Percentiles rank a stretch among this genome's conserved stretches.
Evolutionary conservation across 2,113 vertebrate species (phyloP).

Genomic region (Haemorhous mexicanus): DNA sequence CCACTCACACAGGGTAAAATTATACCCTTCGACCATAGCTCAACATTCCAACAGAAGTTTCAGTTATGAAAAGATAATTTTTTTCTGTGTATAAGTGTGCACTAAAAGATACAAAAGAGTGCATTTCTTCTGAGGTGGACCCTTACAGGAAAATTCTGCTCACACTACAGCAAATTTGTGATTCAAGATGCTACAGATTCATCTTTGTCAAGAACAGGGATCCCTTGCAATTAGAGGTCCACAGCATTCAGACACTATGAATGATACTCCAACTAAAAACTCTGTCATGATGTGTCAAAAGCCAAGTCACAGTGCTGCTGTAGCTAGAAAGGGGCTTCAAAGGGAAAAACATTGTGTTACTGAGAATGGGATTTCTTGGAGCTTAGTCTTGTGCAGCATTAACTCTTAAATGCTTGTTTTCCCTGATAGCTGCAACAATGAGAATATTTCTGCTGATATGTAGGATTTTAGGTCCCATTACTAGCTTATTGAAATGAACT

Average conservation of each 20-base stretch:
- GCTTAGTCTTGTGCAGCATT: not conserved
- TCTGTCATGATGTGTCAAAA: not conserved
- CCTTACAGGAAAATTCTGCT: not conserved
- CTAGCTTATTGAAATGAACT: not conserved
- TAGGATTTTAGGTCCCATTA: not conserved
- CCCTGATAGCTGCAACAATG: not conserved
- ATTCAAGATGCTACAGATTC: not conserved
- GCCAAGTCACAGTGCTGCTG: no score
- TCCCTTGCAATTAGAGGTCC: not conserved
- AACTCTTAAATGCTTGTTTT: not conserved
- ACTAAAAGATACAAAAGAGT: not conserved
- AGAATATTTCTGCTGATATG: not conserved
- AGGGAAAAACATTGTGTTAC: not conserved
- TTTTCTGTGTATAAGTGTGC: no score
- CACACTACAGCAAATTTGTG: not conserved
- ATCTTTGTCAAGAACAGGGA: accelerated
- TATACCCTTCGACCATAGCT: not conserved
- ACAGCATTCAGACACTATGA: not conserved
- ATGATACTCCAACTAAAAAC: not conserved
- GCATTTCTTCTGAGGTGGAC: not conserved
- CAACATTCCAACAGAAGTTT: not conserved
- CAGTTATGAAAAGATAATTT: not conserved
- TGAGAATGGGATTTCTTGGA: not conserved
- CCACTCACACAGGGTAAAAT: not conserved
- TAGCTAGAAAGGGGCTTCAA: not conserved